phyloP scores from a whole-genome alignment of 2,888 invertebrate genomes.

The Corythucha ciliata region DNA sequence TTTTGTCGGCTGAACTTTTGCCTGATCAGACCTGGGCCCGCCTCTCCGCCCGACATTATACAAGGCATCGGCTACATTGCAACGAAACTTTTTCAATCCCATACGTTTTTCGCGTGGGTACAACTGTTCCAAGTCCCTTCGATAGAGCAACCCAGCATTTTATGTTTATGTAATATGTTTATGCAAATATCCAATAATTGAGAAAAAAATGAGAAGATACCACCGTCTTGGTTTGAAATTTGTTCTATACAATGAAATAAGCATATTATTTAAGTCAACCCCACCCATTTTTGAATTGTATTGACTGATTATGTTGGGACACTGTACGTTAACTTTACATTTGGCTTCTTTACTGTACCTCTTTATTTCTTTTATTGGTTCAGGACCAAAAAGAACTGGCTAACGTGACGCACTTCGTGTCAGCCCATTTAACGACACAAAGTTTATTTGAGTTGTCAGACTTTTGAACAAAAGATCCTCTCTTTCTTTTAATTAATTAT shows the following conservation, averaged over 20 bases:
- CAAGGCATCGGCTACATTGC: constrained; percentile 10
- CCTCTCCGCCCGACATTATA: constrained; percentile 5
- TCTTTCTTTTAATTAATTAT: constrained; percentile 19
- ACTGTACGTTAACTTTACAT: constrained; percentile 12
- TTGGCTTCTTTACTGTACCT: constrained; percentile 16
- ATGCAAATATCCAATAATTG: constrained; percentile 5
- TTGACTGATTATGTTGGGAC: constrained; percentile 17
- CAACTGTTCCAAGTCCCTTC: constrained; percentile 16
- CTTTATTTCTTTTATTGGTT: constrained; percentile 19
- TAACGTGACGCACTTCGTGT: constrained; percentile 30
- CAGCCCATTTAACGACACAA: constrained; percentile 30
- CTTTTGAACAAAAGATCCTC: constrained; percentile 27
- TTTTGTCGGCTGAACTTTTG: too few species aligned
- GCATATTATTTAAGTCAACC: constrained; percentile 24
- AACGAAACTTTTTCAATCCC: constrained; percentile 12
- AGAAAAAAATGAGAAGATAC: neutral
- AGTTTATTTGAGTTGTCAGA: constrained; percentile 24
- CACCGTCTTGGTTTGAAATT: neutral
- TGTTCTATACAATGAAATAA: constrained; percentile 21
- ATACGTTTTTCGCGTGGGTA: constrained; percentile 12
- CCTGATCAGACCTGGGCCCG: neutral
- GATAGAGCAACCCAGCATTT: constrained; percentile 17
- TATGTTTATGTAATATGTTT: too few species aligned
- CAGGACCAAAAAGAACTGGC: constrained; percentile 25
- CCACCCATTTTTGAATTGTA: constrained; percentile 27